Percentiles rank a stretch among this genome's conserved stretches.
Conservation (phyloP, 2,888 invertebrate genomes). For the Didymodactylos carnosus region DNA sequence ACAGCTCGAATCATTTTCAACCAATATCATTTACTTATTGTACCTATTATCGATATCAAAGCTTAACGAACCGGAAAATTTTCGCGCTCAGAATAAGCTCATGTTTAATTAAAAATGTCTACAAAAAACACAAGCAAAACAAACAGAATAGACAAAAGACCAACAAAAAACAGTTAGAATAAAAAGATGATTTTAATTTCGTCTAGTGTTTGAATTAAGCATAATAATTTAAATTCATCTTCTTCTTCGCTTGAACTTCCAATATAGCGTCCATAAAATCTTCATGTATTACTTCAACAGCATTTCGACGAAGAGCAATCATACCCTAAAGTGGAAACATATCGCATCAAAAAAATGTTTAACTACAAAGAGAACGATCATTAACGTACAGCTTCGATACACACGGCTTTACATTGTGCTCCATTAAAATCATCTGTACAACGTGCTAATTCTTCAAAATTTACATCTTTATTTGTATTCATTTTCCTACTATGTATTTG, state of each 20-base stretch:
- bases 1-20: background rate
- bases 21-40: too few species aligned
- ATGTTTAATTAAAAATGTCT: background rate
- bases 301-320: slow-evolving; percentile 87
- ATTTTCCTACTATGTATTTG: slow-evolving; percentile 97
- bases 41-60: too few species aligned
- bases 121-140: background rate
- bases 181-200: background rate
- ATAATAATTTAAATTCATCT: slow-evolving; percentile 93
- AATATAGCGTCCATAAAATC: slow-evolving; percentile 99
- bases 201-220: too few species aligned
- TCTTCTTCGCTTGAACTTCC: slow-evolving; percentile 98
- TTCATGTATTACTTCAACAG: slow-evolving; percentile 80
- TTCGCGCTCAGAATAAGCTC: too few species aligned
- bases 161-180: background rate
- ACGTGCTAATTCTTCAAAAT: slow-evolving; percentile 57
- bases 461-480: slow-evolving; percentile 54
- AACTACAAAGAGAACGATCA: slow-evolving; percentile 42
- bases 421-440: slow-evolving; percentile 99
- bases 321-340: slow-evolving; percentile 52
- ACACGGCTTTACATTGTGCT: slow-evolving; percentile 97
- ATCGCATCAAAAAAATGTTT: slow-evolving; percentile 90
- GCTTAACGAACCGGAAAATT: too few species aligned
- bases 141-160: background rate
- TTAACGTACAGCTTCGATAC: slow-evolving; percentile 65